Conservation (phyloP, 2,113 vertebrate species). For the Melanotaenia duboulayi region DNA sequence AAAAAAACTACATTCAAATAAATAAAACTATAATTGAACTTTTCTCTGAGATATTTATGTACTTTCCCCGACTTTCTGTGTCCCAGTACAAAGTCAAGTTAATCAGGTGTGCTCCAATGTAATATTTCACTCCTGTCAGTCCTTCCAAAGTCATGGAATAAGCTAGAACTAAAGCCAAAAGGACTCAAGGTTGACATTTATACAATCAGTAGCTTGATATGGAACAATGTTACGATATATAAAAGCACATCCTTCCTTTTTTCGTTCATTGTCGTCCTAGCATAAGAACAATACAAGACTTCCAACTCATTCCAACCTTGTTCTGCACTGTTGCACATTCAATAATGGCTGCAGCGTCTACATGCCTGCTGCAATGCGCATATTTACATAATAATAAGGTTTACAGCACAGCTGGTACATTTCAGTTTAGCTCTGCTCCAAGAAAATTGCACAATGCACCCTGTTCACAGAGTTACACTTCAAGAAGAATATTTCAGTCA, state of each 20-base stretch:
- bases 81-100: too few species aligned
- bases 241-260: neutral
- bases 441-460: too few species aligned
- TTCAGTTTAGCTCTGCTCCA: neutral
- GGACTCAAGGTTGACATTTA: neutral
- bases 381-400: conserved; percentile 15
- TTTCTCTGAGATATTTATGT: too few species aligned
- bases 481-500: neutral
- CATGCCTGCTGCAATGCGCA: neutral
- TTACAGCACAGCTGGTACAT: neutral
- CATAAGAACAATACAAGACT: conserved; percentile 1
- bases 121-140: neutral
- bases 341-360: neutral
- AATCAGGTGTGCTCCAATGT: too few species aligned
- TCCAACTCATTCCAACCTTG: neutral
- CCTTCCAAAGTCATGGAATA: neutral
- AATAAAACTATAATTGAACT: too few species aligned
- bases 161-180: neutral
- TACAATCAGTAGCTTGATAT: neutral
- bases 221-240: neutral
- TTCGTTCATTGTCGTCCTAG: conserved; percentile 1
- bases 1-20: too few species aligned
- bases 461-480: neutral
- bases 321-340: conserved; percentile 9
- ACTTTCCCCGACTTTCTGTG: too few species aligned